Evolutionary conservation across 2,113 vertebrate genomes (phyloP).

Genomic region (Serilophus lunatus): DNA sequence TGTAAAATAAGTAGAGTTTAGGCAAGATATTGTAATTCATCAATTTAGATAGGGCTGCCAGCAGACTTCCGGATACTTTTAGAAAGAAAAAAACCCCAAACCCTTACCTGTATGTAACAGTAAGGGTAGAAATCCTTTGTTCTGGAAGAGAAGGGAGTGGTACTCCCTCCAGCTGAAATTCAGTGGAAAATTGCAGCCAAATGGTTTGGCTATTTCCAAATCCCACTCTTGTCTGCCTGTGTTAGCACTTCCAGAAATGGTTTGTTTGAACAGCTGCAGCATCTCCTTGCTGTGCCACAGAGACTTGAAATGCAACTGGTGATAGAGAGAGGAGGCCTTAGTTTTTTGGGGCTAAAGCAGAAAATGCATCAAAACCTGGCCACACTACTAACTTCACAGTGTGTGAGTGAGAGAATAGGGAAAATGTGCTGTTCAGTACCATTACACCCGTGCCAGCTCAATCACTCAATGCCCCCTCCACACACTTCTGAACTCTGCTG

Average conservation of each 20-base stretch:
- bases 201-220: not conserved
- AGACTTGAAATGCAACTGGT: not conserved
- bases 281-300: not conserved
- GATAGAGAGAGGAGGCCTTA: not conserved
- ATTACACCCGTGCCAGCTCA: not conserved
- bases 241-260: conserved; percentile 15
- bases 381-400: not conserved
- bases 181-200: not conserved
- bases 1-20: not conserved
- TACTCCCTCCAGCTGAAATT: not conserved
- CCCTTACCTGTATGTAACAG: not conserved
- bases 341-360: not conserved
- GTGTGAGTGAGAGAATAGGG: not conserved
- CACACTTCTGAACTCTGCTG: not conserved
- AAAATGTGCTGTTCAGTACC: not conserved
- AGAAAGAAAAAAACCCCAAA: not conserved
- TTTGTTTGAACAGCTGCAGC: conserved; percentile 50
- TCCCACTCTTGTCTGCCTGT: not conserved
- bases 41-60: not conserved
- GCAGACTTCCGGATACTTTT: not conserved
- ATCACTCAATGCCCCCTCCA: not conserved
- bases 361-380: not conserved
- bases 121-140: not conserved
- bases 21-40: not conserved
- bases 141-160: not conserved